phyloP scores from a whole-genome alignment of 2,888 invertebrate genomes.

The Lasioglossum vierecki region DNA sequence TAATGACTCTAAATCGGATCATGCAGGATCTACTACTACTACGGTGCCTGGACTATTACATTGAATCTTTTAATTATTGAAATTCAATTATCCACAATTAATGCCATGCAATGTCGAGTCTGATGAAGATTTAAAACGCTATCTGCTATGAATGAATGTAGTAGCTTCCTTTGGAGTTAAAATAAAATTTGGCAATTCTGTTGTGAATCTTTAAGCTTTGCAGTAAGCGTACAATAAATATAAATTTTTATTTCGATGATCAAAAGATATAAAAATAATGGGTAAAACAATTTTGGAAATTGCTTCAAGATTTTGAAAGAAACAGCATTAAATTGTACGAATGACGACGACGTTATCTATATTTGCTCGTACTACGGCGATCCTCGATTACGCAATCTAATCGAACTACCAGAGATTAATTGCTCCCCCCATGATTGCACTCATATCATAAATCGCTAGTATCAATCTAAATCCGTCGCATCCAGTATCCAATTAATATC shows the following conservation, averaged over 20 bases:
- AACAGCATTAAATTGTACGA: background rate
- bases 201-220: background rate
- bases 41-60: too few species aligned
- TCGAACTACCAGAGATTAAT: conserved; percentile 7
- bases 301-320: background rate
- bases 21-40: background rate
- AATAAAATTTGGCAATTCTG: background rate
- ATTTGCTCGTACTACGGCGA: background rate
- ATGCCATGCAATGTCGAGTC: background rate
- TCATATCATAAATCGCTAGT: conserved; percentile 5
- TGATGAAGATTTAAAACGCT: background rate
- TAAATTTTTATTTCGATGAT: background rate
- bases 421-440: background rate
- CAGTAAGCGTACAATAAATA: background rate
- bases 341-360: background rate
- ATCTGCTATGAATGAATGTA: background rate
- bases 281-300: background rate
- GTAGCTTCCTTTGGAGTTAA: background rate
- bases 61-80: background rate
- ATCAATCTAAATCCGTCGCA: conserved; percentile 4
- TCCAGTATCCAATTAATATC: conserved; percentile 1
- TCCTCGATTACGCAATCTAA: conserved; percentile 1
- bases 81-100: background rate
- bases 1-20: too few species aligned
- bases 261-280: background rate